phyloP scores from a whole-genome alignment of 2,797 vertebrate genomes.

The Chaunax sp. region DNA sequence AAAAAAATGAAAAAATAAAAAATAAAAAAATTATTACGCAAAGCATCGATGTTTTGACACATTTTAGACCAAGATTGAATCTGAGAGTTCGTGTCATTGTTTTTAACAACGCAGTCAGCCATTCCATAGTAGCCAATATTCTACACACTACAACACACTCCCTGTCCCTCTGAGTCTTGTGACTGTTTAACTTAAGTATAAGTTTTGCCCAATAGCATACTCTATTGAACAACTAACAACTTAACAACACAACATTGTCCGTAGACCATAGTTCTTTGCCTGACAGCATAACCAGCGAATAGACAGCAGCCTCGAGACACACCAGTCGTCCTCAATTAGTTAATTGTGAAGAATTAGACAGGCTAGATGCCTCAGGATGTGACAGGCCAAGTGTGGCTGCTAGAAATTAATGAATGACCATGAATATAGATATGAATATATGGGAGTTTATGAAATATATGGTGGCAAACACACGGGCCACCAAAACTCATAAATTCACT shows the following conservation, averaged over 20 bases:
- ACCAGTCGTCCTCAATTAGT: conserved; percentile 49
- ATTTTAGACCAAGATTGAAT: conserved; percentile 1
- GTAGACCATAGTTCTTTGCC: conserved; percentile 12
- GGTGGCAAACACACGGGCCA: conserved; percentile 10
- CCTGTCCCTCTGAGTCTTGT: conserved; percentile 54
- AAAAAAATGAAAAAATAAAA: too few relatives aligned
- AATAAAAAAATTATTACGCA: background rate
- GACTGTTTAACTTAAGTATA: conserved; percentile 40
- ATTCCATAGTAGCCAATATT: conserved; percentile 31
- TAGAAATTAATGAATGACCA: conserved; percentile 20
- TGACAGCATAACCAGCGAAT: conserved; percentile 28
- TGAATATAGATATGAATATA: conserved; percentile 5
- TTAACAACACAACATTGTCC: conserved; percentile 32
- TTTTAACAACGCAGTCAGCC: conserved; percentile 21
- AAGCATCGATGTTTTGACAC: conserved; percentile 10
- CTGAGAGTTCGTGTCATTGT: conserved; percentile 25
- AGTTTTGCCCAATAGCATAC: conserved; percentile 18
- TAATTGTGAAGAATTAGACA: conserved; percentile 34
- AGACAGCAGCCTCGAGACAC: conserved; percentile 41
- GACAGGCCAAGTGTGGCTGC: background rate
- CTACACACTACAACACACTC: conserved; percentile 27
- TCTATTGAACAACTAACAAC: conserved; percentile 24
- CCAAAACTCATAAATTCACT: conserved; percentile 1
- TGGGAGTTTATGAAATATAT: conserved; percentile 5
- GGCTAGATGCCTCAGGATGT: too few relatives aligned